phyloP scores from a whole-genome alignment of 1,140 invertebrate species.

The Conus betulinus region DNA sequence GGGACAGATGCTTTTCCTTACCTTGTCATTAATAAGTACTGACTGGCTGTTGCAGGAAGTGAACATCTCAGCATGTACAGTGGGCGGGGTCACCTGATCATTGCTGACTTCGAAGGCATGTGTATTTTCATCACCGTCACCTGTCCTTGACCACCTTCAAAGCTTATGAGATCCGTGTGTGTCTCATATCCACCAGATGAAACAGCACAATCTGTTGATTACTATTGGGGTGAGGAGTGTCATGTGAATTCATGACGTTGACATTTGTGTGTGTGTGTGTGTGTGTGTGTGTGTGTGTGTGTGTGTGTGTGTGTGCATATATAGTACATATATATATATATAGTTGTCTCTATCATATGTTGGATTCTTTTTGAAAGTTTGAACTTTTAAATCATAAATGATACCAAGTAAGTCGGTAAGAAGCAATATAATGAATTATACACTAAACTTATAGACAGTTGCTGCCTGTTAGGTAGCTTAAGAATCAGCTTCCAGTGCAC shows the following conservation, averaged over 20 bases:
- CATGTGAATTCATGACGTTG: background rate
- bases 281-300: background rate
- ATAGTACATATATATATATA: too few relatives aligned
- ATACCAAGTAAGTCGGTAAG: too few relatives aligned
- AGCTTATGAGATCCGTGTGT: slow-evolving; percentile 86
- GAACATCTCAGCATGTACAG: slow-evolving; percentile 84
- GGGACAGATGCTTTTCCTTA: too few relatives aligned
- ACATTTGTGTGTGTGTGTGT: background rate
- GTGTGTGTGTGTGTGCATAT: slow-evolving; percentile 1
- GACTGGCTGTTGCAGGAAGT: slow-evolving; percentile 78
- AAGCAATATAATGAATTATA: too few relatives aligned
- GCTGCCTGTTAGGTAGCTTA: too few relatives aligned
- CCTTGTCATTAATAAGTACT: too few relatives aligned
- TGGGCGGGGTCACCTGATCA: slow-evolving; percentile 87
- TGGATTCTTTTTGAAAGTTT: too few relatives aligned
- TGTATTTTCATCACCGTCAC: slow-evolving; percentile 86
- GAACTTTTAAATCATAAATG: too few relatives aligned
- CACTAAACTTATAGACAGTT: too few relatives aligned
- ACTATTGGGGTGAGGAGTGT: slow-evolving; percentile 86
- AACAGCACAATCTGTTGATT: slow-evolving; percentile 86
- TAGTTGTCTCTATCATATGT: too few relatives aligned
- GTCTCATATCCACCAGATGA: slow-evolving; percentile 84
- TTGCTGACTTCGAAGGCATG: slow-evolving; percentile 87
- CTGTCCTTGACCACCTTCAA: slow-evolving; percentile 87
- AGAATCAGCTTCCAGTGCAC: too few relatives aligned